Conservation (phyloP, 2,888 invertebrate species). For the Dasypogon diadema region DNA sequence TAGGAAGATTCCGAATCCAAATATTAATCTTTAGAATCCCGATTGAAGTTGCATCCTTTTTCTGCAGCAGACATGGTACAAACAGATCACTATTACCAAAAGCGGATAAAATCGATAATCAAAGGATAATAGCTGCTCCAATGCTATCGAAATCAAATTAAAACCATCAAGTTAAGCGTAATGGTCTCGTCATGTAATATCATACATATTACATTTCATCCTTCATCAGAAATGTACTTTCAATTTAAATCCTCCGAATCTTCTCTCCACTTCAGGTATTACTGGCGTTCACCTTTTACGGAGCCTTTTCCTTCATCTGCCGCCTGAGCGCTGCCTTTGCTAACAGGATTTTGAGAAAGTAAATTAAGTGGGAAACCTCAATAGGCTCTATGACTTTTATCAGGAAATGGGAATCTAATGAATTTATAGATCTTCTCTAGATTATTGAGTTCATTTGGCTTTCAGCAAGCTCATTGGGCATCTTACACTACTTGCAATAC, state of each 20-base stretch:
- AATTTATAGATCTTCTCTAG: slow-evolving; percentile 26
- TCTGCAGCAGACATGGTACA: not conserved
- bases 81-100: not conserved
- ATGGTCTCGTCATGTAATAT: slow-evolving; percentile 31
- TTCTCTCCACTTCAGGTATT: not conserved
- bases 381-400: slow-evolving; percentile 38
- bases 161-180: slow-evolving; percentile 25
- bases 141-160: slow-evolving; percentile 31
- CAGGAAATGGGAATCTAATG: slow-evolving; percentile 36
- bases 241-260: slow-evolving; percentile 7
- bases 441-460: slow-evolving; percentile 18
- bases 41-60: too few species aligned
- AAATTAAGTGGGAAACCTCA: slow-evolving; percentile 40
- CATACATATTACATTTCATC: slow-evolving; percentile 11
- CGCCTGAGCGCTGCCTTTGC: slow-evolving; percentile 9
- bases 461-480: not conserved
- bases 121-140: slow-evolving; percentile 27
- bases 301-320: not conserved
- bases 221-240: slow-evolving; percentile 15
- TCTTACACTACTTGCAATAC: slow-evolving; percentile 3
- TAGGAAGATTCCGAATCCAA: too few species aligned
- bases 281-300: not conserved
- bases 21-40: too few species aligned
- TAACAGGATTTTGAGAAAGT: slow-evolving; percentile 18
- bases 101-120: slow-evolving; percentile 9